phyloP scores from a whole-genome alignment of 2,888 invertebrate genomes.

The Tromatobia lineatoria region DNA sequence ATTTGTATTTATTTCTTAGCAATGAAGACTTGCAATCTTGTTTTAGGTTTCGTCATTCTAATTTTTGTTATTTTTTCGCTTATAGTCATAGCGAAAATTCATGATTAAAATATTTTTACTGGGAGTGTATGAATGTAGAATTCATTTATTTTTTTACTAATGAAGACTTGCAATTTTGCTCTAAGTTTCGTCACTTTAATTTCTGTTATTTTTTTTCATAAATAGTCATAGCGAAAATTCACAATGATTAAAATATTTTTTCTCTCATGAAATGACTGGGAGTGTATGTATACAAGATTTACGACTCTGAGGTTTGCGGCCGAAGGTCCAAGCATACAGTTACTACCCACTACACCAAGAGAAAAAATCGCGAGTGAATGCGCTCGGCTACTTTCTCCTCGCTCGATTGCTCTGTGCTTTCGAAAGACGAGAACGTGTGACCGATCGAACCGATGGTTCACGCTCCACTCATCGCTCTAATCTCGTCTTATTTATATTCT shows the following conservation, averaged over 20 bases:
- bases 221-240: not conserved
- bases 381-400: slow-evolving; percentile 53
- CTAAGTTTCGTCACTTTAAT: too few species aligned
- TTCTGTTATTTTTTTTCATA: not conserved
- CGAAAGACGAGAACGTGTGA: slow-evolving; percentile 49
- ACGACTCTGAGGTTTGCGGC: slow-evolving; percentile 8
- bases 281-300: slow-evolving; percentile 12
- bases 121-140: too few species aligned
- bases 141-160: too few species aligned
- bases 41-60: not conserved
- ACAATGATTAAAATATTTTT: not conserved
- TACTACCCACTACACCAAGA: not conserved
- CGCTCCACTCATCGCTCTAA: slow-evolving; percentile 34
- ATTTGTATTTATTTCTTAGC: too few species aligned
- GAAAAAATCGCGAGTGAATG: slow-evolving; percentile 53
- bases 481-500: slow-evolving; percentile 26
- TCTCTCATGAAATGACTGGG: not conserved
- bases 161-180: too few species aligned
- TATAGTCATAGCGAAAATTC: too few species aligned
- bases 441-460: slow-evolving; percentile 32
- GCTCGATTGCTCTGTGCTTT: slow-evolving; percentile 41
- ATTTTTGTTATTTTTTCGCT: too few species aligned
- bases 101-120: too few species aligned
- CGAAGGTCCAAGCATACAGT: slow-evolving; percentile 14
- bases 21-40: too few species aligned